A percentile compares a stretch with the other conserved stretches of the same genome.
phyloP scores from a whole-genome alignment of 2,113 vertebrate genomes.

The Hippocampus abdominalis region DNA sequence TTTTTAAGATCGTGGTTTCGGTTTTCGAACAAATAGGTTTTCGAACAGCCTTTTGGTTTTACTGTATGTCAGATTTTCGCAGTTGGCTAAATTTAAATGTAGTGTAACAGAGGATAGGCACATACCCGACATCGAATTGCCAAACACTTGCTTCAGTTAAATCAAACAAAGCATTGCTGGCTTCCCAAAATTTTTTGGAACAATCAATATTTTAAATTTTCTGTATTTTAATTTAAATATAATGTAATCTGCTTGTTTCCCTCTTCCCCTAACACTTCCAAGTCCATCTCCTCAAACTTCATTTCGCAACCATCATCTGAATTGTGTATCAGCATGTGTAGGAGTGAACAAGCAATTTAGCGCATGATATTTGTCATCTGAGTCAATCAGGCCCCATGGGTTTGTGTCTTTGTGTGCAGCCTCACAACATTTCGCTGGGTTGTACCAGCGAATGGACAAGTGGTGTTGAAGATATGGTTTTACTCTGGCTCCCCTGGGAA shows the following conservation, averaged over 20 bases:
- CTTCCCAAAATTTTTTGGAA: too few relatives aligned
- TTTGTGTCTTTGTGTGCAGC: constrained; percentile 33
- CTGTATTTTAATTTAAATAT: too few relatives aligned
- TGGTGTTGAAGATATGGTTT: constrained; percentile 77
- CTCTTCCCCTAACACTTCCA: not conserved
- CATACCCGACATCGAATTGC: too few relatives aligned
- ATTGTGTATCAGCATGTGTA: not conserved
- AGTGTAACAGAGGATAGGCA: too few relatives aligned
- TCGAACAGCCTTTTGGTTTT: too few relatives aligned
- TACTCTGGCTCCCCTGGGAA: constrained; percentile 64
- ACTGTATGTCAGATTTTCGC: too few relatives aligned
- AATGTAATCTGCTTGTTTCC: not conserved
- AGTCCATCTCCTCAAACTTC: not conserved
- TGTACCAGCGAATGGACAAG: constrained; percentile 71
- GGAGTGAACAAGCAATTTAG: not conserved
- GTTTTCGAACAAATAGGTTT: too few relatives aligned
- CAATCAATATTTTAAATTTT: too few relatives aligned
- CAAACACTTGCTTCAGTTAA: too few relatives aligned
- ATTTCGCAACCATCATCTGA: not conserved
- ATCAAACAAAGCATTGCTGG: too few relatives aligned
- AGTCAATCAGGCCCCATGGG: not conserved
- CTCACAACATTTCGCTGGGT: constrained; percentile 81
- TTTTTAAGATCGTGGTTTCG: too few relatives aligned
- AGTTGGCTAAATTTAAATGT: too few relatives aligned
- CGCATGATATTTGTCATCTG: not conserved